Base-by-base conservation (phyloP, 2,113 vertebrate species). In the Ariopsis seemanni region DNA sequence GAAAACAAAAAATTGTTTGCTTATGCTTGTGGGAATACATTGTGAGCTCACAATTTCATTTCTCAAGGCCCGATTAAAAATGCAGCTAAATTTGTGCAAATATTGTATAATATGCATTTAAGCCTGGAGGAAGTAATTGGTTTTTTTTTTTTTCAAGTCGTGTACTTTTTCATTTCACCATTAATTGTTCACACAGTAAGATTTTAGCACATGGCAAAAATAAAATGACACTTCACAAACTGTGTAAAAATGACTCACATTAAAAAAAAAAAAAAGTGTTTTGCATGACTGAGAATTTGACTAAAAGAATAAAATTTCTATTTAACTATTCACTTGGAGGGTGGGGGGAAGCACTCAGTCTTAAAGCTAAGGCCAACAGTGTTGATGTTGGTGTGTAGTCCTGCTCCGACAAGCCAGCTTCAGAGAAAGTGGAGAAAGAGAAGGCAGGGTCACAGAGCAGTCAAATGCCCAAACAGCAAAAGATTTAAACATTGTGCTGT, bases 1-100 rank as follows among this genome's bases (percentile, higher is more conserved):
- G 84, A 92, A 92, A 91, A 93, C 93, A 92, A 34, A 82, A 89
- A 91, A 42, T 90, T 82, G 86, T 50, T 52, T 81, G 86, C 91
- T 91, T 92, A 55, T 11, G 86, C 86, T 75, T 57, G 50, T 42
- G 10, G 4, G 18, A 79, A 15, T 42, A 30, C n/a, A 57, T 53
- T 86, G 60, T 34, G 27, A 86, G 42, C 48, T 80, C 7, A 30
- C 52, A 65, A 69, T 57, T 80, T 79, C 1, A 55, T 75, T 58
- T 58, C 18, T 27, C n/a, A 55, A 78, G 7, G 50, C 63, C 25
- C 15, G 30, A 65, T 84, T 71, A 18, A 20, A 30, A 69, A 30
- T 53, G n/a, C 10, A 58, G 18, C 27, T 17, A 42, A 42, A 84
- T 42, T 42, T 67, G 62, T 15, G 7, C 42, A 71, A 72, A 72